Percentiles rank a stretch among this genome's conserved stretches.
Evolutionary conservation across 2,888 invertebrate genomes (phyloP).

Genomic region (Pseudococcus viburni): DNA sequence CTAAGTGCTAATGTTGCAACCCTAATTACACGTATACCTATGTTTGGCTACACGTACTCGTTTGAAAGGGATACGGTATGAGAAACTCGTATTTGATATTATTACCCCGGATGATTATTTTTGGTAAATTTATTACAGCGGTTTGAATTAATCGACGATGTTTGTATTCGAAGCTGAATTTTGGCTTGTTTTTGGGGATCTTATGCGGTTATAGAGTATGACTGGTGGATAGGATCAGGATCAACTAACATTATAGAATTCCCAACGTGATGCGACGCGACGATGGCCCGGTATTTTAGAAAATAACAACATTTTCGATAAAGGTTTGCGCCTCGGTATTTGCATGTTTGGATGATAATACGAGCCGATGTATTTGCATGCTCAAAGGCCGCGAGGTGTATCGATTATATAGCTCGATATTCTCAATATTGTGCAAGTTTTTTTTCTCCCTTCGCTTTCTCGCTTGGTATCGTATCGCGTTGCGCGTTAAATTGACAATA

Average conservation of each 20-base stretch:
- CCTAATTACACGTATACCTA: slow-evolving; percentile 36
- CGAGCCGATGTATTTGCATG: slow-evolving; percentile 21
- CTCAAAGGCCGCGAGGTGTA: slow-evolving; percentile 33
- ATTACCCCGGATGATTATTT: background rate
- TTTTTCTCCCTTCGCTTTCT: background rate
- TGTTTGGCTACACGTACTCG: background rate
- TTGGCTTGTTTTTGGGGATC: slow-evolving; percentile 4
- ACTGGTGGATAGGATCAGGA: background rate
- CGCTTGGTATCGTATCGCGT: slow-evolving; percentile 1
- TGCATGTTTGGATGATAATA: slow-evolving; percentile 41
- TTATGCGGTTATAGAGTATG: background rate
- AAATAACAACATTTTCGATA: slow-evolving; percentile 28
- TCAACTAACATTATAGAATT: background rate
- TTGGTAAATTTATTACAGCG: background rate
- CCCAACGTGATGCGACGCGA: background rate
- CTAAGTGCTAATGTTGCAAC: slow-evolving; percentile 29
- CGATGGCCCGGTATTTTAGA: background rate
- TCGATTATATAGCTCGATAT: slow-evolving; percentile 39
- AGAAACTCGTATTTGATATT: slow-evolving; percentile 1
- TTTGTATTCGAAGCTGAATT: background rate
- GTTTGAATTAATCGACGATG: slow-evolving; percentile 20
- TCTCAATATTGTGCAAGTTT: slow-evolving; percentile 33
- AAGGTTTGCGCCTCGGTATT: background rate
- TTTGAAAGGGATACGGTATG: background rate
- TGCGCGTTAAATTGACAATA: slow-evolving; percentile 25